Evolutionary conservation across 2,797 vertebrate genomes (phyloP), one percentile per base, ranked within the genome.

Genomic region (Labeo calbasu): DNA sequence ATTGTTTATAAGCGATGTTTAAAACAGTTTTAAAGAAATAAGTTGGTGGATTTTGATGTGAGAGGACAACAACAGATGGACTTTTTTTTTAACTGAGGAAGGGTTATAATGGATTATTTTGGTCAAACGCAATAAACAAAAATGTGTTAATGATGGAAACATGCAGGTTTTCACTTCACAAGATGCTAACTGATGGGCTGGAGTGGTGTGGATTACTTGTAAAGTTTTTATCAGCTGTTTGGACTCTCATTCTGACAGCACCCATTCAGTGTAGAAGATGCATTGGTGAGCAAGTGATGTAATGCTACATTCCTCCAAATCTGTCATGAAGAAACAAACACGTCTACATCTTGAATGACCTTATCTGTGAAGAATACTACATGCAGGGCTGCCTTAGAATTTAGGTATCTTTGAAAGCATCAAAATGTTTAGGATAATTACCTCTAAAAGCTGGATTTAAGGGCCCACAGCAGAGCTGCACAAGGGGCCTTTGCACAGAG

Each of bases 401-500:
- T 75, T n/a, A 32, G 48, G 25, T 3, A 73, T 73, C 10, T 51
- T 19, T 21, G 8, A 53, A 73, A n/a, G 19, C 51, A 55, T 36
- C 51, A 36, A 28, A 65, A 65, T 36, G 19, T 14, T 51, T 73
- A 73, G 2, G 25, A 53, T 73, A 36, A 55, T 75, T 51, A 32
- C 48, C 48, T 79, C 6, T 14, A 23, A 66, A 50, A 61, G 6
- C 4, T 72, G 4, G 72, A n/a, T 21, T 21, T 21, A 55, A 32
- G 63, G 73, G 14, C 61, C 17, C 32, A 75, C 25, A 21, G 63
- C 25, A 51, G 63, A 85, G 50, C 61, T 50, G 78, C 61, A 40
- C 0, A 12, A 71, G 14, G 57, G 15, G 76, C 40, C 66, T 50
- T 10, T 21, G 3, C 10, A 28, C 46, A 36, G 10, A 53, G 23